These are phyloP conservation scores for Leptodactylus fuscus DNA, from an alignment of 2,113 vertebrate genomes.

Conservation along the genomic window DNA sequence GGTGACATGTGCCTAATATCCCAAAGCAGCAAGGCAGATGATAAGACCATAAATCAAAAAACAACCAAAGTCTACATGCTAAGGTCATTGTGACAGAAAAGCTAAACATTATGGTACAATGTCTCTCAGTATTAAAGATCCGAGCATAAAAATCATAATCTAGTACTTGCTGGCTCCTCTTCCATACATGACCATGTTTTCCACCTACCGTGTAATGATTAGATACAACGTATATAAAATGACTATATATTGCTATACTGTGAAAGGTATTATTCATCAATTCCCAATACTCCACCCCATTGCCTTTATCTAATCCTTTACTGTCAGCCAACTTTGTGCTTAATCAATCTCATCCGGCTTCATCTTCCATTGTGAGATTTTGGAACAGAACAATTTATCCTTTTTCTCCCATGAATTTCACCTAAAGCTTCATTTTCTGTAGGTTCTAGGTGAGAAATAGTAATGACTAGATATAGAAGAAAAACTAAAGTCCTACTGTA, in stretches of 20 bases:
- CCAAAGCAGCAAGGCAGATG: constrained; percentile 47
- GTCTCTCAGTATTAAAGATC: background rate
- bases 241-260: background rate
- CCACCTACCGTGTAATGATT: background rate
- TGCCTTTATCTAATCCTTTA: constrained; percentile 45
- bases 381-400: background rate
- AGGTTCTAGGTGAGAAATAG: background rate
- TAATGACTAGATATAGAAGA: background rate
- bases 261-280: constrained; percentile 16
- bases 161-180: background rate
- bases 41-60: constrained; percentile 47
- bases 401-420: background rate
- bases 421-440: background rate
- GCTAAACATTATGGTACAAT: constrained; percentile 7
- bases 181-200: background rate
- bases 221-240: background rate
- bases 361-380: constrained; percentile 15
- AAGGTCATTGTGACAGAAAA: constrained; percentile 25
- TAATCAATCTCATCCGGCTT: constrained; percentile 27
- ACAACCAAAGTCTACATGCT: constrained; percentile 23
- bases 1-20: constrained; percentile 46
- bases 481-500: background rate
- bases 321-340: constrained; percentile 13
- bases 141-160: background rate
- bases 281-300: constrained; percentile 2